Percentiles rank a stretch among this genome's conserved stretches.
Evolutionary conservation across 37 sponge, comb jelly and placozoan genomes (phyloP).

Genomic region (Halisarca cf. caerulea): DNA sequence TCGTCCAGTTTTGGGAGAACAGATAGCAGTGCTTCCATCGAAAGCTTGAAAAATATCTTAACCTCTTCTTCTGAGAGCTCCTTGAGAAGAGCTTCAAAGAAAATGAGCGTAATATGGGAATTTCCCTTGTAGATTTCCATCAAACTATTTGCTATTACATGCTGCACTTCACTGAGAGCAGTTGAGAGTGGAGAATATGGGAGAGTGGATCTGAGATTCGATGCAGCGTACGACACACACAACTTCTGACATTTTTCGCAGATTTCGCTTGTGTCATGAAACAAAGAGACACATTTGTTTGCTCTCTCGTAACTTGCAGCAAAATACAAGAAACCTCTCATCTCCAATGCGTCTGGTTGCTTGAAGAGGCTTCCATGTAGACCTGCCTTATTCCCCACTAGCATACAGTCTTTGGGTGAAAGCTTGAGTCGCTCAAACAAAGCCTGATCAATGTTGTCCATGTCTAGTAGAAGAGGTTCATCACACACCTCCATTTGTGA

Average conservation of each 20-base stretch:
- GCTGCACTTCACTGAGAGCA: not conserved
- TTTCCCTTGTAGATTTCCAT: not conserved
- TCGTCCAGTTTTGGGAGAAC: not conserved
- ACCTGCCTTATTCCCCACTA: not conserved
- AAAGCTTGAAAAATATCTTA: slow-evolving; percentile 4
- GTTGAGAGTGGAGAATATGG: not conserved
- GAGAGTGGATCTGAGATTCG: not conserved
- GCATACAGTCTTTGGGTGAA: not conserved
- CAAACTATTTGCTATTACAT: not conserved
- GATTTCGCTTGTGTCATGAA: not conserved
- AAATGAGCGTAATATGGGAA: not conserved
- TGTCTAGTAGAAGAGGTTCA: not conserved
- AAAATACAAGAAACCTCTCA: not conserved
- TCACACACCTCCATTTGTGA: not conserved
- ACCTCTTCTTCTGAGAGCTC: not conserved
- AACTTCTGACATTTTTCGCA: not conserved
- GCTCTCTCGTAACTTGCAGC: slow-evolving; percentile 10
- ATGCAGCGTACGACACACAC: not conserved
- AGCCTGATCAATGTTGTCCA: slow-evolving; percentile 25
- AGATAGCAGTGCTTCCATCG: not conserved
- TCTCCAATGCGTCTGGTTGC: not conserved
- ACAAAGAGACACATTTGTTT: too few species aligned
- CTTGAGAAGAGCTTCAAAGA: not conserved
- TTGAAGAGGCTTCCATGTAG: not conserved
- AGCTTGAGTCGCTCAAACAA: slow-evolving; percentile 44